These are phyloP conservation scores for Pyrocoelia pectoralis DNA, from an alignment of 2,888 invertebrate genomes.

Conservation along the genomic window DNA sequence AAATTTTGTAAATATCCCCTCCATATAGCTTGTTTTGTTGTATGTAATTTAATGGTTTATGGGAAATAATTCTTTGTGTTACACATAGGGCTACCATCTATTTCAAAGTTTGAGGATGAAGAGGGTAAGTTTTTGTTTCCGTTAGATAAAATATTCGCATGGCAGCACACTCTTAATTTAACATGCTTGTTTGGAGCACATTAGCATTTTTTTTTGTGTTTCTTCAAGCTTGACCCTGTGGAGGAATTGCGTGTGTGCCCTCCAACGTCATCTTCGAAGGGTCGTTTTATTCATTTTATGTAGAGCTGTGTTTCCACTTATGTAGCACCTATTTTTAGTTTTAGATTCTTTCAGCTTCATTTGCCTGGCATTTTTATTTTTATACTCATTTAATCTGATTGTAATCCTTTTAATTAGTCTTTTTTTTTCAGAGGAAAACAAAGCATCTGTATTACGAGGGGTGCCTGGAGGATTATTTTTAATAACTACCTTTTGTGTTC, in stretches of 20 bases:
- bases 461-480: background rate
- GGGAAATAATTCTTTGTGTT: conserved; percentile 5
- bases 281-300: too few species aligned
- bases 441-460: background rate
- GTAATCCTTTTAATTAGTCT: background rate
- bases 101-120: conserved; percentile 48
- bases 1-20: too few species aligned
- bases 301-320: too few species aligned
- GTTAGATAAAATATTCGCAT: background rate
- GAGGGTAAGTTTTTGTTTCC: conserved; percentile 43
- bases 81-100: conserved; percentile 46
- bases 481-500: background rate
- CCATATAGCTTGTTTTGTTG: too few species aligned
- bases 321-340: too few species aligned
- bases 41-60: background rate
- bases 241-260: too few species aligned
- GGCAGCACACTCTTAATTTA: background rate
- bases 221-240: too few species aligned
- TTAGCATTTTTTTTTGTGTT: too few species aligned
- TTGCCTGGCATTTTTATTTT: too few species aligned
- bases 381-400: background rate
- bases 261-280: too few species aligned
- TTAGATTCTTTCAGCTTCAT: too few species aligned
- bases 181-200: conserved; percentile 2
- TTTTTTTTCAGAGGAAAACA: conserved; percentile 16